Percentiles rank a stretch among this genome's conserved stretches.
Evolutionary conservation across 2,888 invertebrate genomes (phyloP).

Genomic region (Rosalia funebris): DNA sequence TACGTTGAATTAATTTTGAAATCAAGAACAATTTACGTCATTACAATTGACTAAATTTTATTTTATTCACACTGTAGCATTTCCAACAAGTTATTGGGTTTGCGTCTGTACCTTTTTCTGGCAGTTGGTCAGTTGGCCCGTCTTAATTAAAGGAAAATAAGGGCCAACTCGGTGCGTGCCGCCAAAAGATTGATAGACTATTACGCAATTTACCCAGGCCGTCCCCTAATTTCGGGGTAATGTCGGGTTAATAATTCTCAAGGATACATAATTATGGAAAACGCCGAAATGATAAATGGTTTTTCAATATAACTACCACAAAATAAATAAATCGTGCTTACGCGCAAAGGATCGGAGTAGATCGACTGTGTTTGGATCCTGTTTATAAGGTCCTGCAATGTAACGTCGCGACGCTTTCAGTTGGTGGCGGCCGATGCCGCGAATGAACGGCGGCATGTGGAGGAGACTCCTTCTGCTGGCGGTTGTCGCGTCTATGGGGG

Average conservation of each 20-base stretch:
- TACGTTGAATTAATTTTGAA: too few relatives aligned
- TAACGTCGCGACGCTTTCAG: conserved; percentile 47
- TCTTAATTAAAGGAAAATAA: too few relatives aligned
- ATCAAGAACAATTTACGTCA: too few relatives aligned
- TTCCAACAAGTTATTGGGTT: too few relatives aligned
- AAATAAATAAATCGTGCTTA: conserved; percentile 32
- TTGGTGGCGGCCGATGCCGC: conserved; percentile 60
- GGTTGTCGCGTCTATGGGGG: conserved; percentile 27
- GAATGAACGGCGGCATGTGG: conserved; percentile 52
- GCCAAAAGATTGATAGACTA: too few relatives aligned
- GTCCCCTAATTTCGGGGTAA: background rate
- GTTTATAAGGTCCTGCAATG: conserved; percentile 35
- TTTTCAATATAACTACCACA: conserved; percentile 15
- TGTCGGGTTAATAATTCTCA: background rate
- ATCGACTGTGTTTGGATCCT: too few relatives aligned
- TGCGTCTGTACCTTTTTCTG: too few relatives aligned
- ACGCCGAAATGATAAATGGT: conserved; percentile 1
- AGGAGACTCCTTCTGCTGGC: conserved; percentile 30
- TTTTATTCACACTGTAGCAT: too few relatives aligned
- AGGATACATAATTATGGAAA: background rate
- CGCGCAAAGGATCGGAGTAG: conserved; percentile 33
- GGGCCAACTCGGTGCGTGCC: too few relatives aligned
- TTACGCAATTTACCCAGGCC: too few relatives aligned
- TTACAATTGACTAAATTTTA: too few relatives aligned
- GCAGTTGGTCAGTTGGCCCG: too few relatives aligned